Evolutionary conservation across 2,888 invertebrate species (phyloP).

Genomic region (Xestobium rufovillosum): DNA sequence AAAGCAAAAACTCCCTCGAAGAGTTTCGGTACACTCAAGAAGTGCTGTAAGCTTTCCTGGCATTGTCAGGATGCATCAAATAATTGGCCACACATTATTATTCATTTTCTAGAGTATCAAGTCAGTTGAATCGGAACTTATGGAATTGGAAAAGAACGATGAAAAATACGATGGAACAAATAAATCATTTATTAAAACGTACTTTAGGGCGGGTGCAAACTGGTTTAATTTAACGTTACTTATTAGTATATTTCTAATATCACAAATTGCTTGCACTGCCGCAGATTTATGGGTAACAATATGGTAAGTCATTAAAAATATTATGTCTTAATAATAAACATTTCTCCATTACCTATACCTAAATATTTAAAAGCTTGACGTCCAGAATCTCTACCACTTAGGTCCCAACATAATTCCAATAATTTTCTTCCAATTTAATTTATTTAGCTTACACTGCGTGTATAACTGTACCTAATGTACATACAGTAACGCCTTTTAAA

Average conservation of each 20-base stretch:
- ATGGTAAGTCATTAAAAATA: too few species aligned
- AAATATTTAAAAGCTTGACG: too few species aligned
- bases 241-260: constrained; percentile 25
- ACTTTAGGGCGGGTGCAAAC: constrained; percentile 31
- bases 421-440: too few species aligned
- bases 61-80: too few species aligned
- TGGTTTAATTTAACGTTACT: constrained; percentile 23
- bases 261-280: constrained; percentile 31
- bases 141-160: constrained; percentile 20
- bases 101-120: constrained; percentile 25
- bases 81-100: too few species aligned
- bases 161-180: constrained; percentile 21
- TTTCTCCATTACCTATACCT: too few species aligned
- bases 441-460: too few species aligned
- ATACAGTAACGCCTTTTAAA: too few species aligned
- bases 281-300: constrained; percentile 36
- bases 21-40: background rate
- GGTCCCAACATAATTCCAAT: too few species aligned
- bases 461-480: too few species aligned
- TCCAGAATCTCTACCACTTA: too few species aligned
- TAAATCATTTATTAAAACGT: constrained; percentile 29
- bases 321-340: too few species aligned
- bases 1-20: constrained; percentile 31
- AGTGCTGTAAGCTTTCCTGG: constrained; percentile 7
- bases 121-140: constrained; percentile 23